These are phyloP conservation scores for Campopleginae sp. DNA, from an alignment of 2,888 invertebrate species.

Conservation along the genomic window DNA sequence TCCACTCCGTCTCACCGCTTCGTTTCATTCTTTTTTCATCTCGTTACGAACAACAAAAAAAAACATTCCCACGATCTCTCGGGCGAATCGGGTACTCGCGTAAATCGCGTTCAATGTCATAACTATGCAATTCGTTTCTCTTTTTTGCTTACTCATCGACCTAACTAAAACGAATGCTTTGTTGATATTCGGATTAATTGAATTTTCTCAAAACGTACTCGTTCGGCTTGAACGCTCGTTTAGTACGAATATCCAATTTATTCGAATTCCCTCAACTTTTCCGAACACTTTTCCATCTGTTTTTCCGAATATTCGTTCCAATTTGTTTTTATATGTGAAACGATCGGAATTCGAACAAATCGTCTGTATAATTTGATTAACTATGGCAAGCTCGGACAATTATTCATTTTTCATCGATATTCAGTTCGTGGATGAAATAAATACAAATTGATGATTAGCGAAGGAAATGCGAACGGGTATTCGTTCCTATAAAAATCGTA, in stretches of 20 bases:
- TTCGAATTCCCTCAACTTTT: background rate
- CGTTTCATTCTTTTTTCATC: slow-evolving; percentile 4
- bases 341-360: background rate
- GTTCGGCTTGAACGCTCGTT: background rate
- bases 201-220: background rate
- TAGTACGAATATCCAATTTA: background rate
- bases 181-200: background rate
- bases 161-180: slow-evolving; percentile 1
- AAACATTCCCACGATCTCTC: slow-evolving; percentile 54
- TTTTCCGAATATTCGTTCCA: background rate
- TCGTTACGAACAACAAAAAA: slow-evolving; percentile 29
- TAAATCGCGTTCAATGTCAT: slow-evolving; percentile 58
- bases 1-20: background rate
- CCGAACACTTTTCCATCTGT: background rate
- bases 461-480: background rate
- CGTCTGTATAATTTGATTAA: background rate
- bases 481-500: background rate
- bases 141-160: background rate
- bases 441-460: background rate
- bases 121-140: slow-evolving; percentile 14
- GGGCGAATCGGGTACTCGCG: slow-evolving; percentile 37
- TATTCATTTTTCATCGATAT: background rate
- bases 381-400: background rate
- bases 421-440: background rate
- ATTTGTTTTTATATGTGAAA: background rate